Evolutionary conservation across 2,797 vertebrate species (phyloP).

Genomic region (Sphenodon punctatus): DNA sequence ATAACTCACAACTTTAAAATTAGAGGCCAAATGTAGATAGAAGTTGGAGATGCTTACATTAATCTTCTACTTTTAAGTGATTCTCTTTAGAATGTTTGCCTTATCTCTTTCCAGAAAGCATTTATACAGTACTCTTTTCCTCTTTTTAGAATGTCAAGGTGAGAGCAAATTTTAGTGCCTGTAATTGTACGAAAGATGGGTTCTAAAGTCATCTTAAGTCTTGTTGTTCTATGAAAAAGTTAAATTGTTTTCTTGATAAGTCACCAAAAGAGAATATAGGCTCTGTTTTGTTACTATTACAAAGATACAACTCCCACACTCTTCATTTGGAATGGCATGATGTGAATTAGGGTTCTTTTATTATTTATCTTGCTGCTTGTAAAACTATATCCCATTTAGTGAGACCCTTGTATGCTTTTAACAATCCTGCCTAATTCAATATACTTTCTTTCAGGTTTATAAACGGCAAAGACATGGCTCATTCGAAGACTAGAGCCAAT

Average conservation of each 20-base stretch:
- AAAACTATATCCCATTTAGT: too few species aligned
- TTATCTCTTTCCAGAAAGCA: too few species aligned
- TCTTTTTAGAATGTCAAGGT: too few species aligned
- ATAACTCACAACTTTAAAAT: not conserved
- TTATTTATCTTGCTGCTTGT: not conserved
- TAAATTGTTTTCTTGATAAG: not conserved
- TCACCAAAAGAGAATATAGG: not conserved
- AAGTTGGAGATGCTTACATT: not conserved
- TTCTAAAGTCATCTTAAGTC: too few species aligned
- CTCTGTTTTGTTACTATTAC: not conserved
- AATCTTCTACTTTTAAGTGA: not conserved
- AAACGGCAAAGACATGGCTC: slow-evolving; percentile 92
- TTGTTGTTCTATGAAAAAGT: too few species aligned
- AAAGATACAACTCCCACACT: not conserved
- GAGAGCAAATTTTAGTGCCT: too few species aligned
- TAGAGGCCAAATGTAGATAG: not conserved
- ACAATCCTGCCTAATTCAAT: not conserved
- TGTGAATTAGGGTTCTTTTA: too few species aligned
- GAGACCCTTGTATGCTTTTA: not conserved
- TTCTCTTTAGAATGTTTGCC: too few species aligned
- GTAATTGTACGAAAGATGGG: too few species aligned
- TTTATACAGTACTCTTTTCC: too few species aligned
- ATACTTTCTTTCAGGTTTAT: slow-evolving; percentile 77
- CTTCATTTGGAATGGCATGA: not conserved
- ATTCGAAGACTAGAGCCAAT: slow-evolving; percentile 96